These are phyloP conservation scores for Diarsia brunnea DNA, from an alignment of 2,888 invertebrate species.

Conservation along the genomic window DNA sequence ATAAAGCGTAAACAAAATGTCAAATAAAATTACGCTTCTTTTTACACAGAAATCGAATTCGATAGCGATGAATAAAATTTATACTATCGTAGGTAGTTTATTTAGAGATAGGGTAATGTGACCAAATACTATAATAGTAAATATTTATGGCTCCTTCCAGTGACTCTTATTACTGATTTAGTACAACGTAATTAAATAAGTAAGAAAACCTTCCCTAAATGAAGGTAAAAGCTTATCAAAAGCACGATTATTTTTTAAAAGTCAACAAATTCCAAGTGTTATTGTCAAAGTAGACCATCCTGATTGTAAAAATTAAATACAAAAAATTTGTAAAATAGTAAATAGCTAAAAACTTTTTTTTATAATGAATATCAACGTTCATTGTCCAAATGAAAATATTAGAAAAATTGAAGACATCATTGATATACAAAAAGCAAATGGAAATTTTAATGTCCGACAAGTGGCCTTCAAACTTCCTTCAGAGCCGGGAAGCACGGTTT, in stretches of 20 bases:
- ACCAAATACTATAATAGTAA: constrained; percentile 4
- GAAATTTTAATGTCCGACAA: constrained; percentile 79
- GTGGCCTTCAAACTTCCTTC: constrained; percentile 82
- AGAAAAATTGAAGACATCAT: constrained; percentile 87
- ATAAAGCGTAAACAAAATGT: neutral
- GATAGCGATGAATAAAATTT: no score
- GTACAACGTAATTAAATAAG: neutral
- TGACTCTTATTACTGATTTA: neutral
- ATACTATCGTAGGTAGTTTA: neutral
- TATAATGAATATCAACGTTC: constrained; percentile 75
- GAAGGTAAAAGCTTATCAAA: neutral
- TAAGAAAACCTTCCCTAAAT: neutral
- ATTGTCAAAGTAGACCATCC: constrained; percentile 73
- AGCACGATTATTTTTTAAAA: constrained; percentile 36
- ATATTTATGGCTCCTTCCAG: constrained; percentile 8
- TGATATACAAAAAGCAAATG: constrained; percentile 86
- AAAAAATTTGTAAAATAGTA: constrained; percentile 75
- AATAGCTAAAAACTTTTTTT: constrained; percentile 67
- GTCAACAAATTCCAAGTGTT: constrained; percentile 46
- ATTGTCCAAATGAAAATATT: constrained; percentile 74
- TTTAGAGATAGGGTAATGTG: neutral
- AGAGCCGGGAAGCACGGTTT: constrained; percentile 74
- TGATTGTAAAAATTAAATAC: constrained; percentile 71
- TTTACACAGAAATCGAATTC: constrained; percentile 30
- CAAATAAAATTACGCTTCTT: constrained; percentile 6